A percentile compares a stretch with the other conserved stretches of the same genome.
phyloP scores from a whole-genome alignment of 1,140 invertebrate genomes.

The Chironomus striatipennis region DNA sequence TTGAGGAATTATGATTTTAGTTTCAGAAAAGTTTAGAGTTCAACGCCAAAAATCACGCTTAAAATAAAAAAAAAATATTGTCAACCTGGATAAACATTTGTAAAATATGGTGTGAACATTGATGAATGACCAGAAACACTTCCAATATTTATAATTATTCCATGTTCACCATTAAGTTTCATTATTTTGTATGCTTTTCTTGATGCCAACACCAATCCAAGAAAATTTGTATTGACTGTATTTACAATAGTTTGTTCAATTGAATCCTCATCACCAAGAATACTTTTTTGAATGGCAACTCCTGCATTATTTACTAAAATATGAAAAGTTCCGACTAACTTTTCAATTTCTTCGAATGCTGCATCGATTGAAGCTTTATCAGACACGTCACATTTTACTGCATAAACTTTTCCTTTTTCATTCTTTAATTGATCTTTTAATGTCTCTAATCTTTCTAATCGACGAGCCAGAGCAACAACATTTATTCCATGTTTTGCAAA shows the following conservation, averaged over 20 bases:
- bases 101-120: neutral
- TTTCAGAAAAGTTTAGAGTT: no score
- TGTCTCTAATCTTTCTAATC: slow-evolving; percentile 37
- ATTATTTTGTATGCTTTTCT: slow-evolving; percentile 47
- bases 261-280: neutral
- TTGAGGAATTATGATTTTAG: no score
- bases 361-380: slow-evolving; percentile 53
- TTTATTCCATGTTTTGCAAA: slow-evolving; percentile 43
- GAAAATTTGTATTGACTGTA: neutral
- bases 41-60: neutral
- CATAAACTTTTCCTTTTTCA: slow-evolving; percentile 28
- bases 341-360: slow-evolving; percentile 54
- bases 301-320: slow-evolving; percentile 70
- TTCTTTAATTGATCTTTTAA: slow-evolving; percentile 28
- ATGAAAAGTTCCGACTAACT: slow-evolving; percentile 54
- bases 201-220: neutral
- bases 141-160: slow-evolving; percentile 56
- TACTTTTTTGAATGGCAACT: slow-evolving; percentile 29
- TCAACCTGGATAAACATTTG: slow-evolving; percentile 41
- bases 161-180: slow-evolving; percentile 46
- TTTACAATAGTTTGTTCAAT: neutral
- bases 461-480: slow-evolving; percentile 45
- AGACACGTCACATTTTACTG: slow-evolving; percentile 49
- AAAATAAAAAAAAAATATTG: neutral
- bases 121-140: slow-evolving; percentile 34